Conservation (phyloP, 2,888 invertebrate genomes). For the Campaea margaritaria region DNA sequence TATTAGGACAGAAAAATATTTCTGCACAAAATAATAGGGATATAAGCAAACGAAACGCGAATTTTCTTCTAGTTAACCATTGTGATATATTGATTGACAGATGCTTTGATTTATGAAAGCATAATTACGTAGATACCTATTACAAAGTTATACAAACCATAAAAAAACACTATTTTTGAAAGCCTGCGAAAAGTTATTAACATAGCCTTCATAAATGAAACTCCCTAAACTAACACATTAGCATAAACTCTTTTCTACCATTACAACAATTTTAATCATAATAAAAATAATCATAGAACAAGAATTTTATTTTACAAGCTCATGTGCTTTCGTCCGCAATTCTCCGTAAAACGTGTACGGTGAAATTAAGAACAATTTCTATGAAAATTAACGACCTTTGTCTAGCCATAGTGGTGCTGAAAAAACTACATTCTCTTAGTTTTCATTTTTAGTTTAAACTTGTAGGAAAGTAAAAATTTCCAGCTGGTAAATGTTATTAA, state of each 20-base stretch:
- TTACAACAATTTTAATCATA: constrained; percentile 18
- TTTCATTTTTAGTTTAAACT: not conserved
- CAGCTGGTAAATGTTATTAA: no score
- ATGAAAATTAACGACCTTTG: constrained; percentile 39
- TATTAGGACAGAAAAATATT: no score
- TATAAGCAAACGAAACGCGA: no score
- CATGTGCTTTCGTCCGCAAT: constrained; percentile 13
- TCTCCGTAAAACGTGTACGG: constrained; percentile 37
- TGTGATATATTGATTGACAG: no score
- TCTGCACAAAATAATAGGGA: no score
- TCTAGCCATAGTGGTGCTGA: constrained; percentile 15
- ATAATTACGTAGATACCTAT: no score
- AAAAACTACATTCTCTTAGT: constrained; percentile 8
- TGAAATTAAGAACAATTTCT: constrained; percentile 43
- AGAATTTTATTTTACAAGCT: constrained; percentile 1
- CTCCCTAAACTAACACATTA: not conserved
- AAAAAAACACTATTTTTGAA: no score
- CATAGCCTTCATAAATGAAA: not conserved
- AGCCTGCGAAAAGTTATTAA: no score
- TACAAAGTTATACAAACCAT: no score
- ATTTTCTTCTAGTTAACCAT: no score
- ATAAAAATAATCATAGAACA: constrained; percentile 24
- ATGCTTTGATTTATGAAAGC: no score
- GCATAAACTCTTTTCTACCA: not conserved
- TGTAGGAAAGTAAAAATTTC: no score